Evolutionary conservation across 1,140 invertebrate genomes (phyloP), one percentile per base, ranked within the genome.

Genomic region (Copidosoma floridanum): DNA sequence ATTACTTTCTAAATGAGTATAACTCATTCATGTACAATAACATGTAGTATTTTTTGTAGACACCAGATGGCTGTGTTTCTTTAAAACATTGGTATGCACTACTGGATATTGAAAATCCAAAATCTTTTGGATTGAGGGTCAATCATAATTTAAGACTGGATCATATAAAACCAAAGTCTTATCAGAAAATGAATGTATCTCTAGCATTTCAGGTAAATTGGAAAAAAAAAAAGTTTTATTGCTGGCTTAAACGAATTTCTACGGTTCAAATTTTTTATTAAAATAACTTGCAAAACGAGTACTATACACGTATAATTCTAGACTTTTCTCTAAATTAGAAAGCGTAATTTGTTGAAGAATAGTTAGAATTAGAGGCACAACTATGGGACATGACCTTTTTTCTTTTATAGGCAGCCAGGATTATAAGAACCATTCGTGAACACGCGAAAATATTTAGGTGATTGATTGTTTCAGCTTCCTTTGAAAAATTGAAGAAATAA

Each of bases 31-130:
- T n/a, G n/a, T 23, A 12, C 14, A 23, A 43, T 44, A 38, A 16
- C 18, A 21, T 10, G 8, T 43, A 21, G 0, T 47, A 29, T 47
- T 27, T 7, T 23, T 57, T 53, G 11, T 37, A 55, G 62, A 55
- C 43, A 12, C 57, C 52, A n/a, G 44, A 52, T 55, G 62, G 57
- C 14, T 4, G n/a, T 12, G 16, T 64, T 1, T 47, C 43, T 11
- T 27, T 29, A 18, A 54, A 55, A 11, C 57, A 64, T 48, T 64
- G 26, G 40, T 27, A 52, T 11, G 53, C 57, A 3, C 12, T 64
- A 12, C n/a, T 60, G 3, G 46, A 29, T 2, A 18, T 32, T 18
- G 44, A 56, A 23, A 43, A 48, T 20, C 16, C 20, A 0, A 26
- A 43, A 11, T 3, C 5, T 37, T 43, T 57, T 2, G 32, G 37